Conservation (phyloP, 2,888 invertebrate genomes). For the Oscheius sp. region DNA sequence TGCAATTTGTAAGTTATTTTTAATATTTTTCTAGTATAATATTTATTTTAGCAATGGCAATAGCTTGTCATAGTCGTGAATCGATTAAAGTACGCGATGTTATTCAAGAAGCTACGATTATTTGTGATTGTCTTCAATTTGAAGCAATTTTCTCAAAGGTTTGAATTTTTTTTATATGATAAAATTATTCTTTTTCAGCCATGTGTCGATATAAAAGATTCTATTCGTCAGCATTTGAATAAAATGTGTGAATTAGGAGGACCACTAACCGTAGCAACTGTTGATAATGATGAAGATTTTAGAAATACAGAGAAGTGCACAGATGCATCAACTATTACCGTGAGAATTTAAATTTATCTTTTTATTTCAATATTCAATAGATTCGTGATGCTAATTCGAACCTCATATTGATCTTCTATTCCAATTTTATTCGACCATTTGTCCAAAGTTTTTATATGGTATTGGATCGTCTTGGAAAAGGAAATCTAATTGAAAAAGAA, state of each 20-base stretch:
- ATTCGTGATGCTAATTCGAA: background rate
- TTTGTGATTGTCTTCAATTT: constrained; percentile 63
- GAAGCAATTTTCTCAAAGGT: constrained; percentile 61
- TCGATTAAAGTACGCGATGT: constrained; percentile 30
- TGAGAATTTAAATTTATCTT: background rate
- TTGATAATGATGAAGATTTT: background rate
- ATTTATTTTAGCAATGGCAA: constrained; percentile 44
- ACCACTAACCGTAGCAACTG: constrained; percentile 19
- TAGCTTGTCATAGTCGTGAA: constrained; percentile 36
- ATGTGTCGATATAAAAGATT: constrained; percentile 54
- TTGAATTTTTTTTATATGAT: constrained; percentile 9
- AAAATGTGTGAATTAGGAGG: constrained; percentile 36
- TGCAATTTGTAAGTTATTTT: constrained; percentile 58
- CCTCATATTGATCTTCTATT: constrained; percentile 53
- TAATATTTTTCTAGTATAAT: too few species aligned
- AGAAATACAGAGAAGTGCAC: constrained; percentile 35
- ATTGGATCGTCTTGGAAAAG: background rate
- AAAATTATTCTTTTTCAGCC: constrained; percentile 51
- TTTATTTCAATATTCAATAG: background rate
- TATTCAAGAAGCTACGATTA: constrained; percentile 42
- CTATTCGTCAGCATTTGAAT: constrained; percentile 40
- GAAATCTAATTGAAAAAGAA: background rate
- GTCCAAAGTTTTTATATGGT: constrained; percentile 60
- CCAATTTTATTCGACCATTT: constrained; percentile 66
- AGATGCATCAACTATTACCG: background rate